Evolutionary conservation across 2,113 vertebrate species (phyloP).

Genomic region (Dasyornis broadbenti): DNA sequence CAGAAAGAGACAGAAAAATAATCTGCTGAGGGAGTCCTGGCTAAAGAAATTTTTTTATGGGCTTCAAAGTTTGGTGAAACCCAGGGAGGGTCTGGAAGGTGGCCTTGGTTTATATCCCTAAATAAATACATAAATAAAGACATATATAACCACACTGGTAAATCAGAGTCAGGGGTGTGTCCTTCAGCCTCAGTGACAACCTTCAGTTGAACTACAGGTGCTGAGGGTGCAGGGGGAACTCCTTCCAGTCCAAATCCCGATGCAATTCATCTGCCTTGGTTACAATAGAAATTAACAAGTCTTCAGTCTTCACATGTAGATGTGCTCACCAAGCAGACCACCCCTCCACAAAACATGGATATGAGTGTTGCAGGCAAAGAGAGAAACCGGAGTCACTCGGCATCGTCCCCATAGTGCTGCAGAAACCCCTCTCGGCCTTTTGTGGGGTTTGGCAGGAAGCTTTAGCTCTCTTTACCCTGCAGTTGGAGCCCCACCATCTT

Average conservation of each 20-base stretch:
- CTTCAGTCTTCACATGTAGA: not conserved
- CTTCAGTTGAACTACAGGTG: not conserved
- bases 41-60: not conserved
- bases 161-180: not conserved
- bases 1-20: not conserved
- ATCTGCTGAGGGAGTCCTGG: not conserved
- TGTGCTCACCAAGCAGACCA: not conserved
- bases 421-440: rapidly evolving
- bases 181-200: not conserved
- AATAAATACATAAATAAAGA: not conserved
- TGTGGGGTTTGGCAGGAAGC: not conserved
- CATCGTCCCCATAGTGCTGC: rapidly evolving
- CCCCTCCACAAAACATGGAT: not conserved
- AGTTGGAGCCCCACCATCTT: rapidly evolving
- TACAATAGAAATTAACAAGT: not conserved
- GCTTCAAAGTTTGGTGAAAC: not conserved
- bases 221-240: not conserved
- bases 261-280: not conserved
- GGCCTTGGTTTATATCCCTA: not conserved
- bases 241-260: not conserved
- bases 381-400: rapidly evolving
- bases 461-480: not conserved
- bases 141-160: not conserved
- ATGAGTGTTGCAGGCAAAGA: not conserved
- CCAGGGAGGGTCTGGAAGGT: not conserved